Evolutionary conservation across 2,888 invertebrate genomes (phyloP), one percentile per base, ranked within the genome.

Genomic region (Andricus curvator): DNA sequence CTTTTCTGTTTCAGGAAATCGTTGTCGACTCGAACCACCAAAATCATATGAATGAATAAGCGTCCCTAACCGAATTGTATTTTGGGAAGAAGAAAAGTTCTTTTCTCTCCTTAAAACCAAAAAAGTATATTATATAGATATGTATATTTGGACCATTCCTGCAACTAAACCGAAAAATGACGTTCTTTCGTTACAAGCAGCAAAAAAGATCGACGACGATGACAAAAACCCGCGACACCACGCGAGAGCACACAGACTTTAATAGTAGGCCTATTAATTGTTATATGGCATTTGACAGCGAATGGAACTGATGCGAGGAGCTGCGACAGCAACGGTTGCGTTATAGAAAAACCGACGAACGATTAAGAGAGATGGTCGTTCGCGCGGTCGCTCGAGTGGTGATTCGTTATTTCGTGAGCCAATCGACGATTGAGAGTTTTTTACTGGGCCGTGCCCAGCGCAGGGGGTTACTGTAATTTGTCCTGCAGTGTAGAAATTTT

Each of bases 21-120:
- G 90, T 92, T 82, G 89, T 88, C 81, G 92, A 92, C 80, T 91
- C 91, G 85, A 88, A 88, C 85, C 91, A 91, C 88, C 90, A 92
- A 89, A 91, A 90, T 88, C 89, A 89, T 85, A 87, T 90, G 86
- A 91, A 90, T 87, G 92, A 92, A 91, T 92, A 92, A 92, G 84
- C 89, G 87, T 86, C 89, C 85, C 88, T 89, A 90, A 90, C 86
- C 88, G 89, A 91, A 91, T 90, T 92, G 89, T 91, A 92, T 90
- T 92, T 92, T 92, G 91, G 90, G 90, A 92, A 92, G 90, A 91
- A 92, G 90, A 92, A 82, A 92, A 90, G 88, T 92, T 92, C 79
- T 92, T 92, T 92, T 92, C 90, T 92, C 91, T 92, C 92, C 91
- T 92, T 92, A 92, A 92, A 92, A 92, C 92, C 92, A 92, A 92